A percentile compares a stretch with the other conserved stretches of the same genome.
phyloP scores from a whole-genome alignment of 2,113 vertebrate genomes.

The Clarias macrocephalus region DNA sequence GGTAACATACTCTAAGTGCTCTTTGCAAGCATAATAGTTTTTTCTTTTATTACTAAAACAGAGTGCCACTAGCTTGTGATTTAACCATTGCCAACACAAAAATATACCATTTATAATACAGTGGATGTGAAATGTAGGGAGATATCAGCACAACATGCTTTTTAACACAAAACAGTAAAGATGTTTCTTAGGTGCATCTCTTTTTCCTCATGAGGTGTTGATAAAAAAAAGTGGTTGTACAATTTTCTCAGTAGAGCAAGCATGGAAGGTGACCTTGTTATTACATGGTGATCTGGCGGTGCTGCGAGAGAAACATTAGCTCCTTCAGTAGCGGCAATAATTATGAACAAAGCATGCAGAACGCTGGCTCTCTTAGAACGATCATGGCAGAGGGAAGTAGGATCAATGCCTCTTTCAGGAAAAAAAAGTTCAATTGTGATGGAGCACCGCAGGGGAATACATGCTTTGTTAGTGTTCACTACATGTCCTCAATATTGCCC shows the following conservation, averaged over 20 bases:
- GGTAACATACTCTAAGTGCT: not conserved
- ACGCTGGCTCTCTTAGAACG: not conserved
- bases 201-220: not conserved
- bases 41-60: not conserved
- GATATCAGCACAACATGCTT: not conserved
- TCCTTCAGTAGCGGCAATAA: not conserved
- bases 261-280: not conserved
- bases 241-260: not conserved
- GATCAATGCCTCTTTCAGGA: constrained; percentile 7
- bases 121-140: not conserved
- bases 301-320: not conserved
- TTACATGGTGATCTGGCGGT: not conserved
- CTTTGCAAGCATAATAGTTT: not conserved
- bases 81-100: not conserved
- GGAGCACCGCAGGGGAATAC: not conserved
- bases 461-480: not conserved
- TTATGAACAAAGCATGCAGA: not conserved
- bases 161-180: not conserved
- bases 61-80: not conserved
- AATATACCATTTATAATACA: not conserved
- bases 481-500: not conserved
- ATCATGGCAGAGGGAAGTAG: not conserved
- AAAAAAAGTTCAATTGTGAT: not conserved
- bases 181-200: not conserved
- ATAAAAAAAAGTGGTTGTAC: not conserved